Base-by-base conservation (phyloP, 2,888 invertebrate genomes). In the Ophion slaviceki region DNA sequence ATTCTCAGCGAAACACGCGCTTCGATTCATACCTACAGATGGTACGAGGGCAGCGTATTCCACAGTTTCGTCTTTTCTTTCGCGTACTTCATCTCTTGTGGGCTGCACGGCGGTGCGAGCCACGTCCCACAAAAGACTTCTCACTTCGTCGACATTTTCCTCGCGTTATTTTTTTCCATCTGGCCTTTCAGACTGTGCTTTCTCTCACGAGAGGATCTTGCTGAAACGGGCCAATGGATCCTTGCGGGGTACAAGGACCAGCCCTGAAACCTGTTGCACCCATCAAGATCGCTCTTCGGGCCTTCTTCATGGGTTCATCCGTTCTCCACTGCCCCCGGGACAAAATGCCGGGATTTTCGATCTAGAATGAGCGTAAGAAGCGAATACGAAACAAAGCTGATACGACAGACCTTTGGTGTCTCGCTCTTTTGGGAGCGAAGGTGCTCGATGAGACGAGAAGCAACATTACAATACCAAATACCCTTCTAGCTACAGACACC, bases 381-480 rank as follows among this genome's bases (percentile, higher is more conserved):
- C 28, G 76, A 57, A 67, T 20, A 59, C 40, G 62, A 59, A 59
- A 53, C 66, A 57, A 72, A 57, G 64, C 47, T 80, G 71, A 66
- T 32, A 77, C 24, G 57, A 67, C 62, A 78, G 74, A 82, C 83
- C 24, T 24, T 24, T 24, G 80, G 66, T 45, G 78, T 40, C 66
- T 70, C 53, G 77, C 74, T 28, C 61, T 80, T 71, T 67, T n/a
- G 71, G 40, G 53, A 32, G 76, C 11, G 62, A 78, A 84, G 82
- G 86, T 86, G 86, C 77, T 70, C 87, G 82, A 86, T 85, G 86
- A 87, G 82, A 87, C 67, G 86, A 74, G 88, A 85, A 88, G 87
- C 85, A 24, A 24, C 24, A 24, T 24, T 24, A 24, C 24, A 24
- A 24, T 24, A 24, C 24, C 24, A 24, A 24, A 24, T 24, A 24